These are phyloP conservation scores for Xenopus petersii DNA, from an alignment of 2,797 vertebrate species.

Conservation along the genomic window DNA sequence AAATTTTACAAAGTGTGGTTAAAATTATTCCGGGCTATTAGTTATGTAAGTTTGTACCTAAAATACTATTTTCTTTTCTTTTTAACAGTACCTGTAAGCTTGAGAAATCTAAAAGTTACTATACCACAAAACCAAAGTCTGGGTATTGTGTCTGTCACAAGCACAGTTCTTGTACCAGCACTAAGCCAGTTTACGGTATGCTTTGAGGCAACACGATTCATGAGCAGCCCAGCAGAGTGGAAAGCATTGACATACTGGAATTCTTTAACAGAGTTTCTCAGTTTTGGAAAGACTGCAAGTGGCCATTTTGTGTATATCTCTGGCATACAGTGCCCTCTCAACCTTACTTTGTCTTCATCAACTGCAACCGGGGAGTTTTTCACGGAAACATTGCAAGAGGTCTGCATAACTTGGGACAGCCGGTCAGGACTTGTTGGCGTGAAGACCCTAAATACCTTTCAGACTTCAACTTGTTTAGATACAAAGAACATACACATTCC, in stretches of 20 bases:
- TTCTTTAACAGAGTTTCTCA: slow-evolving; percentile 56
- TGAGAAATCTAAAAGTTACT: slow-evolving; percentile 89
- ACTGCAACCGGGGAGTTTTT: slow-evolving; percentile 63
- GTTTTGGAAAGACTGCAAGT: slow-evolving; percentile 62
- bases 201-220: slow-evolving; percentile 76
- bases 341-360: slow-evolving; percentile 56
- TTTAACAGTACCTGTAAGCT: slow-evolving; percentile 75
- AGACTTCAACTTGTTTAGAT: slow-evolving; percentile 58
- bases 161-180: slow-evolving; percentile 67
- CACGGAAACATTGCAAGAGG: slow-evolving; percentile 67
- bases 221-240: slow-evolving; percentile 67
- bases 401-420: slow-evolving; percentile 78
- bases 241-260: slow-evolving; percentile 76
- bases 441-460: slow-evolving; percentile 63
- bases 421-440: slow-evolving; percentile 60
- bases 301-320: slow-evolving; percentile 67
- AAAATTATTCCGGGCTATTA: no score
- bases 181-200: slow-evolving; percentile 83
- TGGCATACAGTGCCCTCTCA: slow-evolving; percentile 66
- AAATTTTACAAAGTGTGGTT: no score
- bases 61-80: slow-evolving; percentile 31
- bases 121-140: slow-evolving; percentile 59
- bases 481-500: slow-evolving; percentile 60
- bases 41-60: no score
- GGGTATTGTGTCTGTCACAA: slow-evolving; percentile 63